A percentile compares a stretch with the other conserved stretches of the same genome.
phyloP scores from a whole-genome alignment of 2,113 vertebrate species.

The Ifrita kowaldi region DNA sequence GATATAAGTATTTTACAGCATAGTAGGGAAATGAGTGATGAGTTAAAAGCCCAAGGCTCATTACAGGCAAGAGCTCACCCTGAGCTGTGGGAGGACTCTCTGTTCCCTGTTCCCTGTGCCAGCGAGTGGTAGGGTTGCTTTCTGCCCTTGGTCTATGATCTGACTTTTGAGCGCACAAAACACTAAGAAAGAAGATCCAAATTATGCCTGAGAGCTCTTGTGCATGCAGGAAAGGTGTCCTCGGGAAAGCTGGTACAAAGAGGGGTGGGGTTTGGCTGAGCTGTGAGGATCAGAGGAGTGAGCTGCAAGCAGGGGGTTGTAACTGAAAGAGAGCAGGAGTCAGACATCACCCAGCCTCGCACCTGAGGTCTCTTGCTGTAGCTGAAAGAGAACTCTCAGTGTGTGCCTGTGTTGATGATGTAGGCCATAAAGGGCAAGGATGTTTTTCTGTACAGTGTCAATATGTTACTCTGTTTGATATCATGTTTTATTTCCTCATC shows the following conservation, averaged over 20 bases:
- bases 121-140: background rate
- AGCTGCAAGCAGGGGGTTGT: background rate
- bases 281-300: background rate
- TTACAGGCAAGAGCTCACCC: background rate
- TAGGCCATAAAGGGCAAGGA: background rate
- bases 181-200: background rate
- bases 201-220: background rate
- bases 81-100: background rate
- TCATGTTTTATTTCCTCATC: background rate
- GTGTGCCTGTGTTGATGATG: background rate
- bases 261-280: background rate
- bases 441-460: background rate
- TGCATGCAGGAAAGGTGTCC: background rate
- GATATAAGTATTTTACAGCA: background rate
- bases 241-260: background rate
- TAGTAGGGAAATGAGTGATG: background rate
- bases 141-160: background rate
- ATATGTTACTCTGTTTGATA: background rate
- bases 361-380: background rate
- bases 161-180: background rate
- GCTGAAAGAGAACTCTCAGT: background rate
- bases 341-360: background rate
- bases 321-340: background rate
- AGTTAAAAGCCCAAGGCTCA: background rate
- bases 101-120: background rate